Evolutionary conservation across 2,888 invertebrate genomes (phyloP).

Genomic region (Platypus cylindrus): DNA sequence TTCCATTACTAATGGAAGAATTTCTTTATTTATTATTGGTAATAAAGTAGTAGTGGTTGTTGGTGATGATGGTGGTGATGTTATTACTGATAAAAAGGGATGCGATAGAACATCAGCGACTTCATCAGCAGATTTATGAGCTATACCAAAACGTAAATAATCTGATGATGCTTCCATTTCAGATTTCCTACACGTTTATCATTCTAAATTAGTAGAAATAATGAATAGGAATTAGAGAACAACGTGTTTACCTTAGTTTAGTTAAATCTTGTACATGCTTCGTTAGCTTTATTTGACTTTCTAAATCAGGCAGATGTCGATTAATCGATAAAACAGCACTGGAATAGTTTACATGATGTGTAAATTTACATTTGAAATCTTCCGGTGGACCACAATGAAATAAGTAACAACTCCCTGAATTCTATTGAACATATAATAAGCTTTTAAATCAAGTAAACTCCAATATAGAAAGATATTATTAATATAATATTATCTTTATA

Average conservation of each 20-base stretch:
- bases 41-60: slow-evolving; percentile 23
- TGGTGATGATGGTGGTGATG: slow-evolving; percentile 15
- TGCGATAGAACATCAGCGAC: too few species aligned
- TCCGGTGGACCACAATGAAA: slow-evolving; percentile 84
- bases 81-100: too few species aligned
- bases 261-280: slow-evolving; percentile 62
- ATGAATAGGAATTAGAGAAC: too few species aligned
- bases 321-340: slow-evolving; percentile 69
- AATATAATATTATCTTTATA: not conserved
- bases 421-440: slow-evolving; percentile 37
- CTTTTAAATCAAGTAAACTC: not conserved
- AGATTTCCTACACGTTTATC: slow-evolving; percentile 30
- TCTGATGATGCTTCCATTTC: slow-evolving; percentile 22
- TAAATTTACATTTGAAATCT: slow-evolving; percentile 88
- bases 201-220: too few species aligned
- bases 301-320: slow-evolving; percentile 50
- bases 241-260: slow-evolving; percentile 50
- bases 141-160: slow-evolving; percentile 11
- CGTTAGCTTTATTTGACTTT: slow-evolving; percentile 57
- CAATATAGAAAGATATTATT: not conserved
- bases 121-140: too few species aligned
- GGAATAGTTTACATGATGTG: slow-evolving; percentile 75
- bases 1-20: slow-evolving; percentile 18
- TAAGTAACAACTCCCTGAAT: slow-evolving; percentile 77
- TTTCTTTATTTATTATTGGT: slow-evolving; percentile 26